Conservation (phyloP, 2,113 vertebrate species). For the Percopsis transmontana region DNA sequence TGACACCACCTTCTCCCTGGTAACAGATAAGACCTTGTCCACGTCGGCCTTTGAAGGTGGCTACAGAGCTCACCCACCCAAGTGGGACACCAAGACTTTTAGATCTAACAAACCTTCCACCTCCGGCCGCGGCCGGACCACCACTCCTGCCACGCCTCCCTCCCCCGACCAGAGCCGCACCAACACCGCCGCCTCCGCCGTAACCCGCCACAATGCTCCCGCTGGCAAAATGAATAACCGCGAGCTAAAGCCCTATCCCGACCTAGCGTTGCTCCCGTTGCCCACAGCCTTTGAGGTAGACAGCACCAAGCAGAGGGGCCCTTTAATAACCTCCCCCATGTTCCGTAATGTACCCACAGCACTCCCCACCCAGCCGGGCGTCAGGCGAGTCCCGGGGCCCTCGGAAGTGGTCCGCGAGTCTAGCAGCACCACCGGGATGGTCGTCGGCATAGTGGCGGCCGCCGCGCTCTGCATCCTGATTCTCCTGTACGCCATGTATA, state of each 20-base stretch:
- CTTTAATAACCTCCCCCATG: conserved; percentile 99
- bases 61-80: conserved; percentile 96
- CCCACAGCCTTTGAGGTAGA: conserved; percentile 99
- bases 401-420: conserved; percentile 99
- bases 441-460: conserved; percentile 99
- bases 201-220: conserved; percentile 90
- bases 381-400: conserved; percentile 97
- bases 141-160: conserved; percentile 90
- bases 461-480: conserved; percentile 99
- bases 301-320: conserved; percentile 97
- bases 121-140: conserved; percentile 95
- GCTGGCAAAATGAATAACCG: conserved; percentile 97
- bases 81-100: conserved; percentile 98
- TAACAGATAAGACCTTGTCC: conserved; percentile 99
- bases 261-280: conserved; percentile 97
- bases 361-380: conserved; percentile 98
- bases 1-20: conserved; percentile 99
- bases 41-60: conserved; percentile 99
- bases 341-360: conserved; percentile 99
- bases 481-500: conserved; percentile 99
- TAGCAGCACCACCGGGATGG: conserved; percentile 99
- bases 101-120: conserved; percentile 96
- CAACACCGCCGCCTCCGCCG: conserved; percentile 93
- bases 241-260: conserved; percentile 97
- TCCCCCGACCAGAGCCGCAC: conserved; percentile 97